Conservation (phyloP, 2,797 vertebrate species). For the Rhabdophis nuchalis region DNA sequence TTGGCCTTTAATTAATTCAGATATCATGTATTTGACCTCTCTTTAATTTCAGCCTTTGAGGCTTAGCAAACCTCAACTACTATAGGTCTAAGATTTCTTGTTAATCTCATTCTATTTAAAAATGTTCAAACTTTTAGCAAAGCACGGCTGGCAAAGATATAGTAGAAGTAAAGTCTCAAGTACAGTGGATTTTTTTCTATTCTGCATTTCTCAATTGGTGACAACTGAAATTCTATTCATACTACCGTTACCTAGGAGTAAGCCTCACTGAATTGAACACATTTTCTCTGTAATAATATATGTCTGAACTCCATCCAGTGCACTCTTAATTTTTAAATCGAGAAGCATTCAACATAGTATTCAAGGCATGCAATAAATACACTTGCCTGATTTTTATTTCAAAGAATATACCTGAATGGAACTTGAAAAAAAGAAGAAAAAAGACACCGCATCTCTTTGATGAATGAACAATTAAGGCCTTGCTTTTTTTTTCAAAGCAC, state of each 20-base stretch:
- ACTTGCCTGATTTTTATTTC: slow-evolving; percentile 21
- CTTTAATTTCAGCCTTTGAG: not conserved
- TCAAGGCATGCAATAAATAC: not conserved
- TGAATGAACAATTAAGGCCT: slow-evolving; percentile 21
- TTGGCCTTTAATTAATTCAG: not conserved
- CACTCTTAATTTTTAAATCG: not conserved
- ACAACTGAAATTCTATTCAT: not conserved
- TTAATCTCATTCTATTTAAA: not conserved
- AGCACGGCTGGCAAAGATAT: not conserved
- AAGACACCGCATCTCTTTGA: slow-evolving; percentile 2
- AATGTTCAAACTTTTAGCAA: accelerated
- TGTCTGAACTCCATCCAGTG: not conserved
- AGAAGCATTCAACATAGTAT: not conserved
- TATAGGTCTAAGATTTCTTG: not conserved
- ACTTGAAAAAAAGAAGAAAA: not conserved
- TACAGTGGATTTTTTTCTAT: not conserved
- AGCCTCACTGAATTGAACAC: not conserved
- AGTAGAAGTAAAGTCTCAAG: not conserved
- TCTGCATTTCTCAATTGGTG: not conserved
- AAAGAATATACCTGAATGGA: not conserved
- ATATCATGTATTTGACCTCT: not conserved
- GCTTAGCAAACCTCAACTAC: not conserved
- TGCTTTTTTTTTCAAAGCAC: not conserved
- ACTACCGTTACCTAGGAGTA: not conserved
- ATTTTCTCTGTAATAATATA: not conserved